Evolutionary conservation across 2,888 invertebrate genomes (phyloP).

Genomic region (Drosophila neutralis): DNA sequence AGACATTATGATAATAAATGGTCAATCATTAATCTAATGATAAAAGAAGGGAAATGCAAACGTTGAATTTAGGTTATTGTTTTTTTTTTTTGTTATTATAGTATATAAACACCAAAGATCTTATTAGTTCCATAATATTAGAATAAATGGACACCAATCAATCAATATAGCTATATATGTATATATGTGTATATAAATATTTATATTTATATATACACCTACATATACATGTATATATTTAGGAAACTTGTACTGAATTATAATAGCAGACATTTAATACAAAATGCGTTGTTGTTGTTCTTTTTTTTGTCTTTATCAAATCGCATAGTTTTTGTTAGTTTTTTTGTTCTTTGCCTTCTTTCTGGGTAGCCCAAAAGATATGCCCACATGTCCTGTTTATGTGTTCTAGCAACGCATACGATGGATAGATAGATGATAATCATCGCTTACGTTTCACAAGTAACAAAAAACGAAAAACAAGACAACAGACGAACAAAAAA

Average conservation of each 20-base stretch:
- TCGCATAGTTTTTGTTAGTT: constrained; percentile 5
- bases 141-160: constrained; percentile 25
- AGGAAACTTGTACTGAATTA: constrained; percentile 17
- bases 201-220: not conserved
- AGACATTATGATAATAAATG: constrained; percentile 37
- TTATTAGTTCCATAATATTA: constrained; percentile 2
- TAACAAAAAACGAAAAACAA: not conserved
- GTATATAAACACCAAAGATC: constrained; percentile 11
- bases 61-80: constrained; percentile 20
- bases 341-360: not conserved
- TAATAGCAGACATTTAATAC: constrained; percentile 31
- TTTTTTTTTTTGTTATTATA: not conserved
- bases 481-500: not conserved
- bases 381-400: constrained; percentile 34
- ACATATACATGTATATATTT: not conserved
- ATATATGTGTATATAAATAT: constrained; percentile 1
- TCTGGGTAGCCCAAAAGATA: constrained; percentile 15
- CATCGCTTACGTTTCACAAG: constrained; percentile 56
- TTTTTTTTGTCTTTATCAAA: constrained; percentile 3
- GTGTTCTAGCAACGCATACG: constrained; percentile 29
- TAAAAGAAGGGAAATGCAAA: constrained; percentile 36
- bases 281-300: constrained; percentile 38
- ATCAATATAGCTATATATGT: constrained; percentile 11
- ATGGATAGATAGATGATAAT: constrained; percentile 54
- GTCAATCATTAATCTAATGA: constrained; percentile 42